Conservation (phyloP, 2,888 invertebrate genomes). For the Temnothorax unifasciatus region DNA sequence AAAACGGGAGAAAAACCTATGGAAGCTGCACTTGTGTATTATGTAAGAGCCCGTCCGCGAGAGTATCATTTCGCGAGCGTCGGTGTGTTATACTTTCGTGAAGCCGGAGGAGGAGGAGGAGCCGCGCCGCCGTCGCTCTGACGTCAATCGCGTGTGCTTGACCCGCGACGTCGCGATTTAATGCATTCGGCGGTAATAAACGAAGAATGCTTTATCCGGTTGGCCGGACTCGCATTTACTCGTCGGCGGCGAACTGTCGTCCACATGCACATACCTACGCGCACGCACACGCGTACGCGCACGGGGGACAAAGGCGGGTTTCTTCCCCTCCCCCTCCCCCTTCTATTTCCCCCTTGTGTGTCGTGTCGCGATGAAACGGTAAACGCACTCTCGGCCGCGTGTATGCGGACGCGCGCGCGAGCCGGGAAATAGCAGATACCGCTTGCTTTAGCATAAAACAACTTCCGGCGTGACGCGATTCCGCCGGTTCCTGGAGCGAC, state of each 20-base stretch:
- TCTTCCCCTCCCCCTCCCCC: neutral
- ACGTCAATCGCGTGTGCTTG: constrained; percentile 56
- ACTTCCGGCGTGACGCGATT: constrained; percentile 72
- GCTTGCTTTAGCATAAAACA: constrained; percentile 59
- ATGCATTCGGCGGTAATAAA: constrained; percentile 55
- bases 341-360: neutral
- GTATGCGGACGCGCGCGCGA: neutral
- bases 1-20: neutral
- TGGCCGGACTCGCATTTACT: constrained; percentile 26
- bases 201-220: constrained; percentile 51
- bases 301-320: neutral
- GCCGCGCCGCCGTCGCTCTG: constrained; percentile 5
- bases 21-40: neutral
- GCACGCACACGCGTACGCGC: neutral
- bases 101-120: neutral
- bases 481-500: constrained; percentile 45
- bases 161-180: constrained; percentile 54
- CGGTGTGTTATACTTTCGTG: constrained; percentile 1
- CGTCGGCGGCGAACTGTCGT: constrained; percentile 21
- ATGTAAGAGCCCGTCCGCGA: neutral
- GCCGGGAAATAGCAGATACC: constrained; percentile 38
- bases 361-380: constrained; percentile 40
- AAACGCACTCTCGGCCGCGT: constrained; percentile 29
- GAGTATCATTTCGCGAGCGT: constrained; percentile 17
- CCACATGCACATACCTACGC: neutral